Base-by-base conservation (phyloP, 2,888 invertebrate genomes). In the Troilus luridus region DNA sequence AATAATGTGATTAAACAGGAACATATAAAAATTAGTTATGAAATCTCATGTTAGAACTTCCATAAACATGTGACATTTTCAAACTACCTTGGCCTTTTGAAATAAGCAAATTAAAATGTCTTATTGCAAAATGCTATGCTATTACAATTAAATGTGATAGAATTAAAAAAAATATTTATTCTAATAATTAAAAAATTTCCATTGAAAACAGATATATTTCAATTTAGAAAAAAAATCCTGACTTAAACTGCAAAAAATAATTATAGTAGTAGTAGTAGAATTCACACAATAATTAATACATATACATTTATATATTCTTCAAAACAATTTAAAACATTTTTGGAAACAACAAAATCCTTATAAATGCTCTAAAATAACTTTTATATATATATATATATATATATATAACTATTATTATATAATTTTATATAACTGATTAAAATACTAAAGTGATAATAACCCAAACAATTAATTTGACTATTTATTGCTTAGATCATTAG, bases 71-170 rank as follows among this genome's bases (percentile, higher is more conserved):
- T 72, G 72, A 17, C 72, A 77, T 77, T 41, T 77, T 17, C 72
- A 41, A 41, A 77, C 17, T 41, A 77, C 72, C 72, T 77, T 77
- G 72, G 72, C 72, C 72, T 77, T 77, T 77, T 41, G 72, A 41
- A 27, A 77, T 24, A 41, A 41, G 6, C 14, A 12, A 12, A 24
- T 27, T 6, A 27, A 27, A 67, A 67, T 67, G 14, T 27, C 0
- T 24, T 67, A 27, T 14, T 67, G 11, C 5, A 12, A 67, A 67
- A 67, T 67, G 24, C 24, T 0, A 14, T 0, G 0, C 14, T 6
- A 24, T 0, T 24, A n/a, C 10, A 24, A 24, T 11, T n/a, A 64
- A 64, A n/a, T 64, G 6, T 6, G 67, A 67, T 14, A 27, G 14
- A 24, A 27, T 67, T 67, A 10, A 24, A 14, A 12, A 17, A 41